phyloP scores from a whole-genome alignment of 2,113 vertebrate genomes.

The Pontoporia blainvillei region DNA sequence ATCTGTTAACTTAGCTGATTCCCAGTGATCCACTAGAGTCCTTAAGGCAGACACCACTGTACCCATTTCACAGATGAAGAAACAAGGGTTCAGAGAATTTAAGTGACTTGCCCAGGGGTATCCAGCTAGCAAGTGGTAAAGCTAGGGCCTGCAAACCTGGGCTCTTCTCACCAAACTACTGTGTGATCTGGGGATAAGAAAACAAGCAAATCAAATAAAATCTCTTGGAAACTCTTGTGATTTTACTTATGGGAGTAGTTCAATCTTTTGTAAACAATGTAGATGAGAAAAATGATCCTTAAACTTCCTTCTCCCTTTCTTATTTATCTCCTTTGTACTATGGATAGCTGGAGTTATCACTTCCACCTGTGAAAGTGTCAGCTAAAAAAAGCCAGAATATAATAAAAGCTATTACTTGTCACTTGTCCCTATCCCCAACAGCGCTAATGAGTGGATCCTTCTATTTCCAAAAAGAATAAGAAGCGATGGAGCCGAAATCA shows the following conservation, averaged over 20 bases:
- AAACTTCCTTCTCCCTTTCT: neutral
- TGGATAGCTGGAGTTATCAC: neutral
- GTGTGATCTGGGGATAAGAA: neutral
- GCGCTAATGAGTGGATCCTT: neutral
- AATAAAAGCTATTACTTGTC: neutral
- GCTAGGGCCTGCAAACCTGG: neutral
- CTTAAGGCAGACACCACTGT: neutral
- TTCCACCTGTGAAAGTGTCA: neutral
- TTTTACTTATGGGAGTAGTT: neutral
- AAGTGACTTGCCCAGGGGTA: neutral
- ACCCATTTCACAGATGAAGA: neutral
- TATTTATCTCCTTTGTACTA: neutral
- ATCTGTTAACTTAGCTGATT: neutral
- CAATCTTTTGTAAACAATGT: neutral
- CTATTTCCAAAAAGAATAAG: conserved; percentile 4
- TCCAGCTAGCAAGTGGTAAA: neutral
- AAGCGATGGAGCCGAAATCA: neutral
- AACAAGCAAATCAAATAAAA: neutral
- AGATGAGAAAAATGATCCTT: neutral
- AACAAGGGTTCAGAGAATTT: neutral
- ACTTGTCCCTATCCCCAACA: neutral
- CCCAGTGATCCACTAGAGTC: neutral
- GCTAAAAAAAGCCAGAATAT: neutral
- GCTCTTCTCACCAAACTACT: conserved; percentile 4
- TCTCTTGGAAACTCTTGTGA: neutral